These are phyloP conservation scores for Diceros bicornis DNA, from an alignment of 2,797 vertebrate genomes.

Conservation along the genomic window DNA sequence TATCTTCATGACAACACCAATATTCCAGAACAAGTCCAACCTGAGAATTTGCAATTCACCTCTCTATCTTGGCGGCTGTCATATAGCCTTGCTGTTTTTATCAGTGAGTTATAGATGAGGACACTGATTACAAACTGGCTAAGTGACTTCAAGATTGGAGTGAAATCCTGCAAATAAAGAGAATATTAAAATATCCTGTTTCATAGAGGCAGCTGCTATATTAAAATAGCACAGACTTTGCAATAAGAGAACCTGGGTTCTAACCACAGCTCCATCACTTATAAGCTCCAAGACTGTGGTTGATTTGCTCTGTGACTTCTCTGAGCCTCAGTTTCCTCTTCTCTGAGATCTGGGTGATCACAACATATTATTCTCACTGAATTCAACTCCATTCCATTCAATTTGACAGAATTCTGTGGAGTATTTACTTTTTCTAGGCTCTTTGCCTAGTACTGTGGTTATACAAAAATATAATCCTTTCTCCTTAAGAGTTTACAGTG, in stretches of 20 bases:
- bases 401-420: background rate
- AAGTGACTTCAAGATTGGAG: background rate
- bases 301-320: background rate
- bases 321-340: background rate
- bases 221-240: background rate
- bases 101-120: constrained; percentile 2
- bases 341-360: background rate
- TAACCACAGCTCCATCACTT: background rate
- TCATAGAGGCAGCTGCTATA: background rate
- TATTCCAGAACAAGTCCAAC: background rate
- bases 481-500: background rate
- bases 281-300: background rate
- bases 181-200: background rate
- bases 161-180: constrained; percentile 6
- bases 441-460: background rate
- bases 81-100: background rate
- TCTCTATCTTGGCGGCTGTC: background rate
- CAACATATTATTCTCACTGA: background rate
- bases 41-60: background rate
- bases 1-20: background rate
- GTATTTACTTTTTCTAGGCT: background rate
- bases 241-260: background rate
- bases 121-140: background rate
- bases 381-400: background rate
- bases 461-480: background rate